phyloP scores from a whole-genome alignment of 2,888 invertebrate genomes.

The Encarsia formosa region DNA sequence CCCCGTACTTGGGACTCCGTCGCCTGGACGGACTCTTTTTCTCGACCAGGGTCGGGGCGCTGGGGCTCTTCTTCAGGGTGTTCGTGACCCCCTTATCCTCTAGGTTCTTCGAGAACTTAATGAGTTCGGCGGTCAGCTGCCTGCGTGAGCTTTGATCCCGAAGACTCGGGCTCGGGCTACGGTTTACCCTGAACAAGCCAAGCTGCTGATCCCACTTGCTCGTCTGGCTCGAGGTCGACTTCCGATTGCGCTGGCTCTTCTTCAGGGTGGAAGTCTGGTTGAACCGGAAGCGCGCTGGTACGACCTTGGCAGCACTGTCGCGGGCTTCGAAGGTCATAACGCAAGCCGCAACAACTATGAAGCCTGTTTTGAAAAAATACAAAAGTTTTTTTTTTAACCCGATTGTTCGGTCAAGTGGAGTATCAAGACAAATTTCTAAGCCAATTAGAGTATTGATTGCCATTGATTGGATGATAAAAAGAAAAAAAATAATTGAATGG shows the following conservation, averaged over 20 bases:
- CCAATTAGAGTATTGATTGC: too few relatives aligned
- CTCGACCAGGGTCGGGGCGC: slow-evolving; percentile 57
- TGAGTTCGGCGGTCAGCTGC: slow-evolving; percentile 46
- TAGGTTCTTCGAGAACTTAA: slow-evolving; percentile 47
- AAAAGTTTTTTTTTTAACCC: too few relatives aligned
- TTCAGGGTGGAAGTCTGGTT: slow-evolving; percentile 30
- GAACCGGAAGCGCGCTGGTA: slow-evolving; percentile 66
- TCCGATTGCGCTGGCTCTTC: slow-evolving; percentile 49
- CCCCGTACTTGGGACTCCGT: slow-evolving; percentile 41
- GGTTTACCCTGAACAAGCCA: slow-evolving; percentile 59
- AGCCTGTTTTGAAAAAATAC: slow-evolving; percentile 70
- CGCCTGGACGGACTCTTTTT: slow-evolving; percentile 45
- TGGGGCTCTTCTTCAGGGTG: slow-evolving; percentile 56
- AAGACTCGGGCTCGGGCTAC: slow-evolving; percentile 55
- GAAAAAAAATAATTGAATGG: too few relatives aligned
- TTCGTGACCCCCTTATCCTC: slow-evolving; percentile 40
- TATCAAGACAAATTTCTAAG: too few relatives aligned
- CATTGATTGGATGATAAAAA: too few relatives aligned
- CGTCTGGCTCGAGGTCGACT: slow-evolving; percentile 54
- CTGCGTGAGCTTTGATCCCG: slow-evolving; percentile 40
- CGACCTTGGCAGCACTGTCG: slow-evolving; percentile 89
- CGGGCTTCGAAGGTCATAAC: slow-evolving; percentile 98
- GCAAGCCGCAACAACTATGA: slow-evolving; percentile 94
- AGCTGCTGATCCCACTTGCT: slow-evolving; percentile 64
- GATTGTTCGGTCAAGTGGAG: too few relatives aligned